These are phyloP conservation scores for Cephalotes varians DNA, from an alignment of 2,888 invertebrate species.

Conservation along the genomic window DNA sequence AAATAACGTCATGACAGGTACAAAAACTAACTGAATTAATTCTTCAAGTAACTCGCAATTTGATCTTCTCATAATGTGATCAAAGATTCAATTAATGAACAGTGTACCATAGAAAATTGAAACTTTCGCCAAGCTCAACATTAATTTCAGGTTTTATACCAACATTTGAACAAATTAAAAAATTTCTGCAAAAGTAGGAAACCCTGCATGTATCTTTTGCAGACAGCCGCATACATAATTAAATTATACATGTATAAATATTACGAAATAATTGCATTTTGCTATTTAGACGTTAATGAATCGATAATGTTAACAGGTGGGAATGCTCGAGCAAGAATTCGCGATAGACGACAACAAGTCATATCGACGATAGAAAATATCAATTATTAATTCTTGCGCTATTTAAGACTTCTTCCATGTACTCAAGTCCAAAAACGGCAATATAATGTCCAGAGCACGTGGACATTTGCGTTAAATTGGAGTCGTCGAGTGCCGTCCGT, in stretches of 20 bases:
- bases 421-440: conserved; percentile 9
- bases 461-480: background rate
- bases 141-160: background rate
- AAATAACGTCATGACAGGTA: background rate
- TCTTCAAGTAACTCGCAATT: background rate
- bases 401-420: conserved; percentile 24
- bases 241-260: background rate
- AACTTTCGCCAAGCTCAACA: background rate
- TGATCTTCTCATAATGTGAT: background rate
- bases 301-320: conserved; percentile 37
- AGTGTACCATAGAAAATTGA: conserved; percentile 12
- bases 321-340: conserved; percentile 35
- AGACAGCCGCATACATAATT: background rate
- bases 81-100: conserved; percentile 25
- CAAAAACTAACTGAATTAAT: background rate
- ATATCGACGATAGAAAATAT: conserved; percentile 13
- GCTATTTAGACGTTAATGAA: conserved; percentile 3
- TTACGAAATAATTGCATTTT: background rate
- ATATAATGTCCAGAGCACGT: conserved; percentile 5
- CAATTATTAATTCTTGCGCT: conserved; percentile 14
- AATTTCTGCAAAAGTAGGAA: background rate
- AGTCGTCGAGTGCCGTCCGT: conserved; percentile 12
- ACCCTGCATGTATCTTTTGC: background rate
- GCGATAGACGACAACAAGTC: conserved; percentile 1
- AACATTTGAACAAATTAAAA: conserved; percentile 20